Conservation (phyloP, 2,888 invertebrate species). For the Tanytarsus gracilentus region DNA sequence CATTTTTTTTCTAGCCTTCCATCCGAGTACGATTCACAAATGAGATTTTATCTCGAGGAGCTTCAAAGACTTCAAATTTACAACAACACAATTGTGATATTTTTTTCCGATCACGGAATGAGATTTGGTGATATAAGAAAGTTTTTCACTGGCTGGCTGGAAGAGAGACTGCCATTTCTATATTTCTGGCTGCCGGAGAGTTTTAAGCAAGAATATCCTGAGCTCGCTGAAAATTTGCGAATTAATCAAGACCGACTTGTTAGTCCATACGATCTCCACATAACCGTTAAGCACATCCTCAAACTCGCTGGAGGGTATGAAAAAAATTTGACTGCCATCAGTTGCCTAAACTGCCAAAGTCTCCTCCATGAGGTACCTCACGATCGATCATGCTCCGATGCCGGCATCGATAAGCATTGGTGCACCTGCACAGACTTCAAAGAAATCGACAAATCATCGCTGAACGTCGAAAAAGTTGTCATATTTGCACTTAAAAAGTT, state of each 20-base stretch:
- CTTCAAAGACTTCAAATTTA: constrained; percentile 51
- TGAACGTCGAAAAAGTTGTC: background rate
- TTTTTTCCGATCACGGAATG: constrained; percentile 72
- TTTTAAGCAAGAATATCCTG: constrained; percentile 49
- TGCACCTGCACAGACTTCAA: constrained; percentile 60
- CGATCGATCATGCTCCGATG: constrained; percentile 59
- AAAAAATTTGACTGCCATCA: constrained; percentile 39
- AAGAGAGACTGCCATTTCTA: constrained; percentile 66
- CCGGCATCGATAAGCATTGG: constrained; percentile 62
- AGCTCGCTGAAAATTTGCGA: constrained; percentile 48
- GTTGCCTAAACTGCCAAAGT: constrained; percentile 59
- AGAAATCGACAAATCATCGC: constrained; percentile 26
- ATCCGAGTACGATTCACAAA: constrained; percentile 54
- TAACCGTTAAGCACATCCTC: constrained; percentile 59
- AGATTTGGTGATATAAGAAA: constrained; percentile 61
- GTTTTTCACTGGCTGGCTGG: constrained; percentile 59
- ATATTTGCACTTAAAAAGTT: background rate
- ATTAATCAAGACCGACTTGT: constrained; percentile 57
- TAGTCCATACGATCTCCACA: constrained; percentile 66
- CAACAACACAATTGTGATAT: constrained; percentile 58
- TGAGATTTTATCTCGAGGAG: constrained; percentile 51
- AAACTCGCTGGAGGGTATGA: constrained; percentile 44
- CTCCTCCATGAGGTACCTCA: constrained; percentile 51
- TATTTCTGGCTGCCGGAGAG: constrained; percentile 58
- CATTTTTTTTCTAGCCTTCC: constrained; percentile 48